Evolutionary conservation across 2,797 vertebrate genomes (phyloP).

Genomic region (Falco peregrinus): DNA sequence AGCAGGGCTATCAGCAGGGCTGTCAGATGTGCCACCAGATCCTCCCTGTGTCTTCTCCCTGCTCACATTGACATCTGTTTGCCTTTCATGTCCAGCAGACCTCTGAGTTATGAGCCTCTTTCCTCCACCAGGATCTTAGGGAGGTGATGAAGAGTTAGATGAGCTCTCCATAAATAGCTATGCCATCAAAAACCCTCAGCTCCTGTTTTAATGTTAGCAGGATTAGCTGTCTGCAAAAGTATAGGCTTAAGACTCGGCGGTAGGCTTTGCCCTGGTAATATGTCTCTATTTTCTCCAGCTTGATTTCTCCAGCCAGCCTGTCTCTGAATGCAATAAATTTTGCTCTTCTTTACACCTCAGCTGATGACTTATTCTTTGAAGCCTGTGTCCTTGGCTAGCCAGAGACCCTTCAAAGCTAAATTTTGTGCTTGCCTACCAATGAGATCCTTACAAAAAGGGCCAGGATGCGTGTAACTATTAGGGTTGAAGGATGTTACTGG

Average conservation of each 20-base stretch:
- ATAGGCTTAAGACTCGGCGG: background rate
- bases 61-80: constrained; percentile 7
- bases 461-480: background rate
- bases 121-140: background rate
- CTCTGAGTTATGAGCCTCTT: constrained; percentile 13
- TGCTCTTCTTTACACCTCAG: constrained; percentile 42
- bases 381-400: constrained; percentile 45
- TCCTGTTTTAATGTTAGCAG: constrained; percentile 34
- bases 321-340: constrained; percentile 45
- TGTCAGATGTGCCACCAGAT: background rate
- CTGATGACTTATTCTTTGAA: constrained; percentile 53
- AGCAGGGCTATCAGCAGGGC: background rate
- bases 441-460: constrained; percentile 1
- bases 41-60: background rate
- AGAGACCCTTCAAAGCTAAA: constrained; percentile 32
- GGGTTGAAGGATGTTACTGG: background rate
- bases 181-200: constrained; percentile 37
- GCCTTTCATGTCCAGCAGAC: constrained; percentile 25
- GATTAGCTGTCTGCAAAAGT: constrained; percentile 39
- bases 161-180: constrained; percentile 57
- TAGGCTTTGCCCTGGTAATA: constrained; percentile 53
- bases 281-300: constrained; percentile 60
- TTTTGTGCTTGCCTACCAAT: constrained; percentile 35
- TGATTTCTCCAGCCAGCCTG: constrained; percentile 53
- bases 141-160: constrained; percentile 27